These are phyloP conservation scores for Smithornis capensis DNA, from an alignment of 2,113 vertebrate species.

Conservation along the genomic window DNA sequence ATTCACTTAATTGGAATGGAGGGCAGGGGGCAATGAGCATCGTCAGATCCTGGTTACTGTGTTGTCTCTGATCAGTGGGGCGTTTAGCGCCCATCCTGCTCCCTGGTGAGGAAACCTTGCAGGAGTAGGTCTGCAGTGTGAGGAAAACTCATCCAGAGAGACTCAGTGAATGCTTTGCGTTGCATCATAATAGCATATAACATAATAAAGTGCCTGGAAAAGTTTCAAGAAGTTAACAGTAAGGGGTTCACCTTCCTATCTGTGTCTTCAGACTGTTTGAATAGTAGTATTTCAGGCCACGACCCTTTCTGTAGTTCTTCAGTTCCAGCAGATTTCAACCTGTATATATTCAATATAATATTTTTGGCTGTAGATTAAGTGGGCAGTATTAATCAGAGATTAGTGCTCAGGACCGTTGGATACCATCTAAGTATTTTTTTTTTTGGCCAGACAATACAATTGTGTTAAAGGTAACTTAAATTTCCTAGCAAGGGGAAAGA, in stretches of 20 bases:
- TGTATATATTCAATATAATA: background rate
- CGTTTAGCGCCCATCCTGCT: background rate
- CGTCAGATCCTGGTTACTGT: background rate
- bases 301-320: background rate
- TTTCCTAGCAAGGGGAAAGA: background rate
- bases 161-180: background rate
- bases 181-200: background rate
- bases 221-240: background rate
- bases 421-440: background rate
- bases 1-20: background rate
- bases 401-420: conserved; percentile 14
- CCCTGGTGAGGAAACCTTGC: background rate
- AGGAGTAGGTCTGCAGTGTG: background rate
- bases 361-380: conserved; percentile 13
- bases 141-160: background rate
- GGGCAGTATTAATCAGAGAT: conserved; percentile 40
- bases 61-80: background rate
- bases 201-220: background rate
- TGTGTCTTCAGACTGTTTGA: background rate
- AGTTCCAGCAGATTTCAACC: background rate
- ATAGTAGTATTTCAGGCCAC: background rate
- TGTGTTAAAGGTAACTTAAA: background rate
- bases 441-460: conserved; percentile 36
- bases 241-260: background rate
- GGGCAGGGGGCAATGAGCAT: background rate